Percentiles rank a stretch among this genome's conserved stretches.
These are phyloP conservation scores for Mycalesis mineus DNA, from an alignment of 2,888 invertebrate species.

Conservation along the genomic window DNA sequence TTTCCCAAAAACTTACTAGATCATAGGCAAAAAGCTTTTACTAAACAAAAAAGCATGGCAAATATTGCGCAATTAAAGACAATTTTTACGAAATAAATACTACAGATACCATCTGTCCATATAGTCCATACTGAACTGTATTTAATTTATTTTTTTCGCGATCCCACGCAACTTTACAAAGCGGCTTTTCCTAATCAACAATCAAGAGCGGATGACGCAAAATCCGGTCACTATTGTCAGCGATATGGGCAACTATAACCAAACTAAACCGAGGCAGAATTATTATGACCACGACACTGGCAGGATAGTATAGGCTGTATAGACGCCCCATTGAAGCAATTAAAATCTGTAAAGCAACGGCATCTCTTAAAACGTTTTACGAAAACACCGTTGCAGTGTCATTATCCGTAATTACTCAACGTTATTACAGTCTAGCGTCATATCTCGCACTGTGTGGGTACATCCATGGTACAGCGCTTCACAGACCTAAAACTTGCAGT, in stretches of 20 bases:
- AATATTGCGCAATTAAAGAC: no score
- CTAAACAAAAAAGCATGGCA: no score
- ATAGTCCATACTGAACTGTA: no score
- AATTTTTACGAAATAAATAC: no score
- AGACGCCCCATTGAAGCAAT: background rate
- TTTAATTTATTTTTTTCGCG: background rate
- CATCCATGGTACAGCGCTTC: background rate
- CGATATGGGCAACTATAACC: conserved; percentile 8
- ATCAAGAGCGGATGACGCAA: conserved; percentile 18
- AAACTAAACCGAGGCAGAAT: no score
- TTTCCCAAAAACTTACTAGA: no score
- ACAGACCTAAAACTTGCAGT: background rate
- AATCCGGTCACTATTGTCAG: conserved; percentile 17
- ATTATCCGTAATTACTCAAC: conserved; percentile 33
- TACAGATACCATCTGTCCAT: no score
- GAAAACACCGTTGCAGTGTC: conserved; percentile 31
- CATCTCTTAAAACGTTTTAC: conserved; percentile 10
- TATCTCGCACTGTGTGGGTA: conserved; percentile 14
- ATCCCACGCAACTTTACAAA: conserved; percentile 7
- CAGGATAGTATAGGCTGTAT: background rate
- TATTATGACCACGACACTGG: background rate
- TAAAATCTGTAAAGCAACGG: conserved; percentile 4
- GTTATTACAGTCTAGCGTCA: conserved; percentile 29
- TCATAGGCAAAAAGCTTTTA: no score
- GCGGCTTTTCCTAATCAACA: conserved; percentile 7